Evolutionary conservation across 2,797 vertebrate genomes (phyloP), one percentile per base, ranked within the genome.

Genomic region (Acridotheres tristis): DNA sequence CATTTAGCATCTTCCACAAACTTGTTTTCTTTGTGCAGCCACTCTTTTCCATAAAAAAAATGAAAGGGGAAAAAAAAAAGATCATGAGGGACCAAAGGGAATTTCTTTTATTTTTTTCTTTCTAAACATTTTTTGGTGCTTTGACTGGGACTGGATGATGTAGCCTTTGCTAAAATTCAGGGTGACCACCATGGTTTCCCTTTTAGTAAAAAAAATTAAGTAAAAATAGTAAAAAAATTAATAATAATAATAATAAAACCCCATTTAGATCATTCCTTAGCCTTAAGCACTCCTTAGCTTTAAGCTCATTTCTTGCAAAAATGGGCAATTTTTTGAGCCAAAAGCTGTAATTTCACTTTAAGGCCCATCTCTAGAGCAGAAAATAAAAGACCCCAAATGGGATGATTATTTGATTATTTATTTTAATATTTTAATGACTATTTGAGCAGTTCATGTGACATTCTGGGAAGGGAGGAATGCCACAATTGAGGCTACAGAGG

Each of bases 401-500:
- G 36, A 80, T 11, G 23, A 84, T 67, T 59, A 63, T 53, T 77
- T 42, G 29, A 77, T 71, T 61, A 59, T 43, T 95, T 75, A 43
- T 67, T 81, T 54, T 9, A 59, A 47, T 48, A 61, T 19, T 81
- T 22, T 42, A 63, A 75, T 14, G 8, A 73, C n/a, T 68, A 27
- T 47, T 77, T 42, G 53, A 72, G 55, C 51, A 83, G 47, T 94
- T 83, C 53, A 40, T 21, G 55, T 20, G 51, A 59, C 4, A 9
- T 72, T 88, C 58, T 36, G 74, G 71, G 58, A 63, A 71, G 40
- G 23, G 62, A 63, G 63, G 1, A 29, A 17, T 26, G 11, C 13
- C 26, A 16, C 3, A 3, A 2, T 0, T n/a, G 55, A 80, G 65
- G 58, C 9, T 26, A 9, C 0, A 0, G 34, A 21, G 22, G 29